phyloP scores from a whole-genome alignment of 2,797 vertebrate genomes.

The Typhlichthys eigenmanni region DNA sequence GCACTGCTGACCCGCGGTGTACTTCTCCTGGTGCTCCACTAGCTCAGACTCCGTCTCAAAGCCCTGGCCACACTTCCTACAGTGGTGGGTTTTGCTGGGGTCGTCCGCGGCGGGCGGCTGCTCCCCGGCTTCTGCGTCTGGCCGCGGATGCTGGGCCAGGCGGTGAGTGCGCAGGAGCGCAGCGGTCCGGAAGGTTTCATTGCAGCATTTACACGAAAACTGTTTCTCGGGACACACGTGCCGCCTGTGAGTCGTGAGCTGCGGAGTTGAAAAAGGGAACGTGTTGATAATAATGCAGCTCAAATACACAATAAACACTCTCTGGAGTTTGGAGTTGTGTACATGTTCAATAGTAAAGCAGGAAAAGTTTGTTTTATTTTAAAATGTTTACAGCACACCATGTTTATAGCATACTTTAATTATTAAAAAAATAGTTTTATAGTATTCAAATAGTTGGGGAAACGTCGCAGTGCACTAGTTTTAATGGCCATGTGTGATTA shows the following conservation, averaged over 20 bases:
- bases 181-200: slow-evolving; percentile 79
- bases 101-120: slow-evolving; percentile 54
- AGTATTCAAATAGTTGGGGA: no score
- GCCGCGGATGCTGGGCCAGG: slow-evolving; percentile 73
- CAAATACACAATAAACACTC: no score
- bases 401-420: no score
- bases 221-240: slow-evolving; percentile 83
- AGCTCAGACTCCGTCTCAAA: slow-evolving; percentile 77
- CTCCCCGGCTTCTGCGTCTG: slow-evolving; percentile 64
- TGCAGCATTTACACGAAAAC: slow-evolving; percentile 79
- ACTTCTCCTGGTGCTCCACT: slow-evolving; percentile 77
- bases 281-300: no score
- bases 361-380: no score
- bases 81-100: slow-evolving; percentile 71
- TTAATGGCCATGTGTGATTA: no score
- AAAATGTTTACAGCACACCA: no score
- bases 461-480: no score
- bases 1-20: slow-evolving; percentile 77
- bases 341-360: no score
- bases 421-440: no score
- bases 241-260: slow-evolving; percentile 80
- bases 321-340: no score
- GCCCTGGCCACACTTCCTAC: slow-evolving; percentile 77
- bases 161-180: slow-evolving; percentile 80
- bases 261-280: background rate